Evolutionary conservation across 2,113 vertebrate genomes (phyloP).

Genomic region (Megatriorchis doriae): DNA sequence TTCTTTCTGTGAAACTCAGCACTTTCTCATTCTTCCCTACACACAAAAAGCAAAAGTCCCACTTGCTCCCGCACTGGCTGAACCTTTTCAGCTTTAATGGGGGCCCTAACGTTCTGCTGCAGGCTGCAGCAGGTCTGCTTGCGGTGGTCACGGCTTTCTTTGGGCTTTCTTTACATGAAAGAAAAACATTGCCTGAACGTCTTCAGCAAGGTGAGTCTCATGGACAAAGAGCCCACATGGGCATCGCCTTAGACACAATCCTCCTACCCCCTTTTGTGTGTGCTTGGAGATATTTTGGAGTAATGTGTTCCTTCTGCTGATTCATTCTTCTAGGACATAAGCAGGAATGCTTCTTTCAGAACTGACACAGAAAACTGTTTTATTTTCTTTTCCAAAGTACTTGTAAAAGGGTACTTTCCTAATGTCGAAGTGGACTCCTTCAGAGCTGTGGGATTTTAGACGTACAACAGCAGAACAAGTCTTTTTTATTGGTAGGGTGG

Average conservation of each 20-base stretch:
- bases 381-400: not conserved
- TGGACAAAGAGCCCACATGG: not conserved
- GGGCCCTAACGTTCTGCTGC: accelerated
- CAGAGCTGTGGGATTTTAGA: not conserved
- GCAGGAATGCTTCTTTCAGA: not conserved
- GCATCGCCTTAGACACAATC: not conserved
- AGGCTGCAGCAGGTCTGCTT: not conserved
- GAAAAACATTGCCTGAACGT: not conserved
- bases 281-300: not conserved
- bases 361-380: not conserved
- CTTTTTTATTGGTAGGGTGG: not conserved
- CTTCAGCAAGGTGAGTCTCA: not conserved
- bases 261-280: not conserved
- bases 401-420: not conserved
- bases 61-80: not conserved
- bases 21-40: not conserved
- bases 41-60: not conserved
- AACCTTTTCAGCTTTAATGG: not conserved
- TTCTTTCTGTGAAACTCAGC: not conserved
- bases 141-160: accelerated
- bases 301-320: not conserved
- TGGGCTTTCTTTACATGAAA: not conserved
- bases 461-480: not conserved
- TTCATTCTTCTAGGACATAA: not conserved
- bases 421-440: not conserved